Conservation (phyloP, 2,113 vertebrate species). For the Pachypanchax playfairii region DNA sequence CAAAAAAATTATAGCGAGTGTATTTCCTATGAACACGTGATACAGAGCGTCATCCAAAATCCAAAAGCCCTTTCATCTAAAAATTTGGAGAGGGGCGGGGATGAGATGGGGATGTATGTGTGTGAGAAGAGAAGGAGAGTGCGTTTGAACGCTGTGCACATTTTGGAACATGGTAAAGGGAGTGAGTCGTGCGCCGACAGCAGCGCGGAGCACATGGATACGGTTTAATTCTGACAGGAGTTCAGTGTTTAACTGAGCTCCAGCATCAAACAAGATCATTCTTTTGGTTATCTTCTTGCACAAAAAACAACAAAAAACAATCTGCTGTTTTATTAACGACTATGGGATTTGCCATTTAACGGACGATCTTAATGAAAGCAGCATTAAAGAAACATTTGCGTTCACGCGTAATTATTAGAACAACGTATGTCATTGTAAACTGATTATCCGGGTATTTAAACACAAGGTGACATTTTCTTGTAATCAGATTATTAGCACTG, state of each 20-base stretch:
- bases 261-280: conserved; percentile 37
- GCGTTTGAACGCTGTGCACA: conserved; percentile 18
- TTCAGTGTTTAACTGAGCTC: conserved; percentile 36
- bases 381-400: conserved; percentile 63
- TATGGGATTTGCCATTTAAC: too few species aligned
- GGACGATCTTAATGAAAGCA: too few species aligned
- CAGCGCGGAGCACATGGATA: conserved; percentile 36
- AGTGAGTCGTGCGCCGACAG: conserved; percentile 21
- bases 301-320: too few species aligned
- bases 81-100: conserved; percentile 77
- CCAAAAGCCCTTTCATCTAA: conserved; percentile 82
- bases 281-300: conserved; percentile 40
- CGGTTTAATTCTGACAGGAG: conserved; percentile 36
- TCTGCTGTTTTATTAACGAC: conserved; percentile 12
- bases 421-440: conserved; percentile 26
- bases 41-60: conserved; percentile 82
- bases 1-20: conserved; percentile 81
- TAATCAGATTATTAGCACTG: background rate
- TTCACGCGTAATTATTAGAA: conserved; percentile 28
- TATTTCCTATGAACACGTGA: conserved; percentile 84
- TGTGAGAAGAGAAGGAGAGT: conserved; percentile 18
- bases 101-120: conserved; percentile 61
- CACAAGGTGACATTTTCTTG: background rate
- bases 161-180: conserved; percentile 1
- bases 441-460: conserved; percentile 6